These are phyloP conservation scores for Columbina picui DNA, from an alignment of 2,113 vertebrate genomes.

Conservation along the genomic window DNA sequence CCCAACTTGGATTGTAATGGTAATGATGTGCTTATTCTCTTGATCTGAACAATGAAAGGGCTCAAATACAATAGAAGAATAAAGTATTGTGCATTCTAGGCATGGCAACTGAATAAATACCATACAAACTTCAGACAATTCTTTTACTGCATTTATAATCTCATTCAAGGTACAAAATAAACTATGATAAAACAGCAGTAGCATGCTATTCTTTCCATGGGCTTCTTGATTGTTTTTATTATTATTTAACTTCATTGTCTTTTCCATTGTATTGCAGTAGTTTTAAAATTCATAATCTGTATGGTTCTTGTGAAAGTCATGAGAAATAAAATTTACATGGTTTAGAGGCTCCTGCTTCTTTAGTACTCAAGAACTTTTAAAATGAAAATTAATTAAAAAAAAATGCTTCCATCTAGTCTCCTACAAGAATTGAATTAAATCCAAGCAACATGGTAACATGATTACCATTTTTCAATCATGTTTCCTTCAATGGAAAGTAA, in stretches of 20 bases:
- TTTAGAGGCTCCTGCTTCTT: background rate
- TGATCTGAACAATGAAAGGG: background rate
- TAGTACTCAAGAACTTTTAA: background rate
- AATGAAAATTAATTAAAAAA: background rate
- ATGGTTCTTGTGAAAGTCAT: background rate
- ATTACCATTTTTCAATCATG: background rate
- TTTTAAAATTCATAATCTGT: background rate
- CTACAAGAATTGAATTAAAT: background rate
- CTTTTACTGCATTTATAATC: background rate
- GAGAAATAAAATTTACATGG: background rate
- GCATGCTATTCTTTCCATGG: background rate
- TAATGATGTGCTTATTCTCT: conserved; percentile 18
- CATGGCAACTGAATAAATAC: background rate
- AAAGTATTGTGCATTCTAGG: background rate
- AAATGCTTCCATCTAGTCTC: background rate
- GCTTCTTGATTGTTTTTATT: background rate
- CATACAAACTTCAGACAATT: background rate
- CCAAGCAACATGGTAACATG: background rate
- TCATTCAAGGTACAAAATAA: background rate
- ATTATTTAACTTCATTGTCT: background rate
- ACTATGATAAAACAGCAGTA: background rate
- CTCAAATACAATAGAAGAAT: background rate
- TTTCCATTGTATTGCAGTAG: background rate
- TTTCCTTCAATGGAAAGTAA: background rate
- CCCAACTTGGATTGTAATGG: background rate